Conservation (phyloP, 2,797 vertebrate genomes). For the Linurgus olivaceus region DNA sequence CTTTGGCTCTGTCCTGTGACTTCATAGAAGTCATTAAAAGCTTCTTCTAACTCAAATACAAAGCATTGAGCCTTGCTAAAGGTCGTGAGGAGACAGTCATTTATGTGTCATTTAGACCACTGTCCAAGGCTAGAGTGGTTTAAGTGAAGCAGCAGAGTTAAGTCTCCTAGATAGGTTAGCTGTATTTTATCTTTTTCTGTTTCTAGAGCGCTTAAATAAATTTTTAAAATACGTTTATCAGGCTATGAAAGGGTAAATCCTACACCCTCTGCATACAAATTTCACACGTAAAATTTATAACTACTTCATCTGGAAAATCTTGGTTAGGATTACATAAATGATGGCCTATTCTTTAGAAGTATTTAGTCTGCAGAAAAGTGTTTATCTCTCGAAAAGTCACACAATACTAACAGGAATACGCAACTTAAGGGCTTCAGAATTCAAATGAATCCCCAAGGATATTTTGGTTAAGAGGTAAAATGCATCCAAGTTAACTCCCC, state of each 20-base stretch:
- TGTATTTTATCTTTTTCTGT: not conserved
- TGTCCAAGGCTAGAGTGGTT: not conserved
- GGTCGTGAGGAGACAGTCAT: not conserved
- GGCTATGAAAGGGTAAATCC: not conserved
- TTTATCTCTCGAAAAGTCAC: not conserved
- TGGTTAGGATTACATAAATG: not conserved
- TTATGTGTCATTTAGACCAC: not conserved
- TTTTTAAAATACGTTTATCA: not conserved
- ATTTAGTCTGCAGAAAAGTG: not conserved
- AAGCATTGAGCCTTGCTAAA: not conserved
- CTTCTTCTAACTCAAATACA: not conserved
- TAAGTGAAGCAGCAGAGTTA: not conserved
- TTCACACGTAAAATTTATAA: not conserved
- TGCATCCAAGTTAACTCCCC: not conserved
- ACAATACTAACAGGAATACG: not conserved
- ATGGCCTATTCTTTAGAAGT: not conserved
- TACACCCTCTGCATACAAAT: not conserved
- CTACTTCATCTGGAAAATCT: not conserved
- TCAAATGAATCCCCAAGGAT: not conserved
- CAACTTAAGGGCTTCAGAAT: not conserved
- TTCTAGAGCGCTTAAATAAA: not conserved
- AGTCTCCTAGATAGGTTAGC: not conserved
- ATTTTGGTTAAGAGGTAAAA: not conserved
- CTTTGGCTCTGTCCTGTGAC: not conserved
- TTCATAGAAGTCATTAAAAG: conserved; percentile 20